Evolutionary conservation across 2,888 invertebrate species (phyloP).

Genomic region (Cosmia pyralina): DNA sequence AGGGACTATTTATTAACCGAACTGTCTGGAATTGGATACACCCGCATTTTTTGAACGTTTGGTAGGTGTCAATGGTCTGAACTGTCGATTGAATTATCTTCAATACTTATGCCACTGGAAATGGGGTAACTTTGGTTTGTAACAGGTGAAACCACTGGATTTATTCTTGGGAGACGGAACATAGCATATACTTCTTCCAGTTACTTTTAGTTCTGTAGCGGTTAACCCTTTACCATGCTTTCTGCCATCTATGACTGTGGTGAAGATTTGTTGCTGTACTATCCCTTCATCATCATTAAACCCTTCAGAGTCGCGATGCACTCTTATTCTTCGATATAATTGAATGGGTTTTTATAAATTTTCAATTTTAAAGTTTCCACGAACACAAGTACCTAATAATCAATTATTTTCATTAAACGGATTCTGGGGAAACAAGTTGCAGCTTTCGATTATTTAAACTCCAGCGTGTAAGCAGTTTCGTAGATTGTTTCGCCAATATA

Average conservation of each 20-base stretch:
- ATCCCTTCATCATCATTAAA: neutral
- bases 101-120: neutral
- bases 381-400: neutral
- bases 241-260: too few relatives aligned
- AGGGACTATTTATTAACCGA: constrained; percentile 49
- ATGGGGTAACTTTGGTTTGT: neutral
- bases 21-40: constrained; percentile 46
- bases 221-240: neutral
- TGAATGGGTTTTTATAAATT: constrained; percentile 4
- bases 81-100: constrained; percentile 30
- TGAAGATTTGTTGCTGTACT: neutral
- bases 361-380: neutral
- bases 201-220: neutral
- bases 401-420: neutral
- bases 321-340: neutral
- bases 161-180: neutral
- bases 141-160: neutral
- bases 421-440: neutral
- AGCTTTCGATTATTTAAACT: neutral
- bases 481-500: constrained; percentile 26
- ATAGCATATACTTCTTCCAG: neutral
- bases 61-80: constrained; percentile 9
- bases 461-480: neutral
- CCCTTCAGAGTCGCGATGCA: neutral
- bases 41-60: constrained; percentile 55